Conservation (phyloP, 2,113 vertebrate species). For the Psilopogon haemacephalus region DNA sequence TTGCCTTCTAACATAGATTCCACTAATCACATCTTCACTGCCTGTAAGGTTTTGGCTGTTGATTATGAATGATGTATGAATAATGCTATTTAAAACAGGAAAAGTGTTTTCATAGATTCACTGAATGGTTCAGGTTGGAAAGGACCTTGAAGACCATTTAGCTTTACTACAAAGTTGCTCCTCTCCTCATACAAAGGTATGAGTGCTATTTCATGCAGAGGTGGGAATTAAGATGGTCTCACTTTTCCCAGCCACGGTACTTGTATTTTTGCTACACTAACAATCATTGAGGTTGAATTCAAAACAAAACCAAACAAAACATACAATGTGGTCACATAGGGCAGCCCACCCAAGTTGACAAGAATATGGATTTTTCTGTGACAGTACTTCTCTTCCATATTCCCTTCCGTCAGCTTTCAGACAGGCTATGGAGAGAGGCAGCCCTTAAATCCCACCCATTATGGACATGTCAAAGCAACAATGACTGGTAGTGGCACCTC, state of each 20-base stretch:
- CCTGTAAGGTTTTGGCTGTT: background rate
- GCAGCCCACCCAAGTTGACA: background rate
- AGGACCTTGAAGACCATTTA: too few relatives aligned
- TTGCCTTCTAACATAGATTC: background rate
- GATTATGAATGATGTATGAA: background rate
- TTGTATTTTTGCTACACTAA: too few relatives aligned
- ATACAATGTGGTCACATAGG: background rate
- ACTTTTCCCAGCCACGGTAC: background rate
- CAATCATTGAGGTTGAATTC: too few relatives aligned
- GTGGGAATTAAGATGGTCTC: background rate
- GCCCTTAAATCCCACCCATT: background rate
- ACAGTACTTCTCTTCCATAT: background rate
- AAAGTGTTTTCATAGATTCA: too few relatives aligned
- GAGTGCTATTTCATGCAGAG: background rate
- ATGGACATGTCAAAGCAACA: background rate
- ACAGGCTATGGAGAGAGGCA: fast-evolving
- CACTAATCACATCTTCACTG: fast-evolving
- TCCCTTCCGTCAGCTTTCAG: fast-evolving
- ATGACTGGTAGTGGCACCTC: background rate
- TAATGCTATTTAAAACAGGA: background rate
- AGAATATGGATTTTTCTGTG: background rate
- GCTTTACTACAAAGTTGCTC: background rate
- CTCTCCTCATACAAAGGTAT: too few relatives aligned
- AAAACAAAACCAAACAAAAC: too few relatives aligned
- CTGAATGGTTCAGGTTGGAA: too few relatives aligned